A percentile compares a stretch with the other conserved stretches of the same genome.
Conservation (phyloP, 1,140 invertebrate species). For the Liolophura sinensis region DNA sequence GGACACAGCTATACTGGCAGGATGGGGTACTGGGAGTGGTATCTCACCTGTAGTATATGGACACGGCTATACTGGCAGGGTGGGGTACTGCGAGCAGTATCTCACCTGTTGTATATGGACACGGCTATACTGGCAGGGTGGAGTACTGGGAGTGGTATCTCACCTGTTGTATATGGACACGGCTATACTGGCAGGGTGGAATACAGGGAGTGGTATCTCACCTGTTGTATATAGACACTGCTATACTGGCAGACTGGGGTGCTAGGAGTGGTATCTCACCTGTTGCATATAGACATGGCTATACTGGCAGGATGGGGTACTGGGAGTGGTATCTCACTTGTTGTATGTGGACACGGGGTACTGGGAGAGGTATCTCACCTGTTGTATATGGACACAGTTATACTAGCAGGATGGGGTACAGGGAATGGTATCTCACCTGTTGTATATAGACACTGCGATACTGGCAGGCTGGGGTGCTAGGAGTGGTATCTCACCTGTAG, state of each 20-base stretch:
- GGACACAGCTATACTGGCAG: slow-evolving; percentile 82
- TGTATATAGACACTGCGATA: slow-evolving; percentile 83
- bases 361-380: slow-evolving; percentile 79
- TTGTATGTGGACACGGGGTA: slow-evolving; percentile 84
- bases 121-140: slow-evolving; percentile 86
- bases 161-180: no score
- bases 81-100: neutral
- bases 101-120: slow-evolving; percentile 71
- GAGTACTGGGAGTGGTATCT: slow-evolving; percentile 81
- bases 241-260: slow-evolving; percentile 84
- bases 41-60: no score
- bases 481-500: slow-evolving; percentile 77
- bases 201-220: slow-evolving; percentile 6
- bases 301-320: neutral
- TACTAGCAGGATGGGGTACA: neutral
- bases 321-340: slow-evolving; percentile 26
- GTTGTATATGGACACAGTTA: no score
- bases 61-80: no score
- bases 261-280: slow-evolving; percentile 81
- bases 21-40: slow-evolving; percentile 84
- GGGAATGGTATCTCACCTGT: slow-evolving; percentile 46
- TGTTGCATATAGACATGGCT: no score
- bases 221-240: slow-evolving; percentile 77
- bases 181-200: neutral
- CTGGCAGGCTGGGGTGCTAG: slow-evolving; percentile 85